Percentiles rank a stretch among this genome's conserved stretches.
phyloP scores from a whole-genome alignment of 1,140 invertebrate genomes.

The Anadara kagoshimensis region DNA sequence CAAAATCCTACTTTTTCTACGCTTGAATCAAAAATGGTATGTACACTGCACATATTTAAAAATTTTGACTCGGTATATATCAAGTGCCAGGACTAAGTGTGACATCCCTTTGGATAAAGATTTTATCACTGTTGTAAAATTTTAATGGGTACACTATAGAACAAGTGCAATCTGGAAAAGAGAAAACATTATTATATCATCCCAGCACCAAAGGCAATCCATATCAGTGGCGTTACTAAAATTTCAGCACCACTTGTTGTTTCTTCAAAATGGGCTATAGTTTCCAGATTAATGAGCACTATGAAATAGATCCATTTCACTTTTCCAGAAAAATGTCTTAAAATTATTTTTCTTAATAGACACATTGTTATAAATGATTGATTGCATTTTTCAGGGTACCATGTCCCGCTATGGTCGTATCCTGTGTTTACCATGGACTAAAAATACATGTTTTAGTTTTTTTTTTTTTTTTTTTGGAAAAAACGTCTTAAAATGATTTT shows the following conservation, averaged over 20 bases:
- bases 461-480: background rate
- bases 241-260: background rate
- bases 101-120: no score
- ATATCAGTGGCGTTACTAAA: background rate
- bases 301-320: background rate
- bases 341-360: background rate
- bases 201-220: background rate
- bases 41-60: background rate
- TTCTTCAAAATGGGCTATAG: background rate
- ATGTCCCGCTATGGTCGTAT: constrained; percentile 58
- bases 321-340: background rate
- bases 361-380: background rate
- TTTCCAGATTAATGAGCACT: background rate
- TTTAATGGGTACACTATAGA: no score
- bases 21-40: background rate
- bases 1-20: no score
- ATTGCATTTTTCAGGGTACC: constrained; percentile 41
- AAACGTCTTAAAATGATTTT: background rate
- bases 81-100: background rate
- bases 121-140: no score
- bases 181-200: no score
- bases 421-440: constrained; percentile 41
- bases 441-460: background rate
- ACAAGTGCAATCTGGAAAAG: no score
- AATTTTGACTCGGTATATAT: background rate